Evolutionary conservation across 53 echinoderm and acorn worm species (phyloP).

Genomic region (Mesocentrotus franciscanus): DNA sequence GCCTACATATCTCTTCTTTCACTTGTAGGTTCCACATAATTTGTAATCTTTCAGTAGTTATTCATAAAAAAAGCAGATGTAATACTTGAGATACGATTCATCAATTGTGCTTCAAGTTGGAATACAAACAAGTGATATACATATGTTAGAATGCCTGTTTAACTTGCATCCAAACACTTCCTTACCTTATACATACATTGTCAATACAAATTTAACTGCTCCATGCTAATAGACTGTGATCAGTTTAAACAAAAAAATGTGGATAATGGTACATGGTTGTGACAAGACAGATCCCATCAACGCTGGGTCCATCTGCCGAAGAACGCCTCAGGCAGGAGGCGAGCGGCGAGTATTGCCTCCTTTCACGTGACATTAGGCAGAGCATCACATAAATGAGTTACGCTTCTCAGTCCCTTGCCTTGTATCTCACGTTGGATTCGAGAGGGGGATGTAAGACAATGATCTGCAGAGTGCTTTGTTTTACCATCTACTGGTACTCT

Average conservation of each 20-base stretch:
- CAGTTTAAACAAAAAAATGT: not conserved
- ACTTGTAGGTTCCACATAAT: no score
- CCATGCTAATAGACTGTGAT: not conserved
- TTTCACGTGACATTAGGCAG: conserved; percentile 55
- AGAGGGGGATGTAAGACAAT: not conserved
- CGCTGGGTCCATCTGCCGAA: not conserved
- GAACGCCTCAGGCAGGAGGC: not conserved
- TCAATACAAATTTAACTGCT: not conserved
- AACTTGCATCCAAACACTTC: no score
- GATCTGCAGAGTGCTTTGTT: conserved; percentile 3
- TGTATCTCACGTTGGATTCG: not conserved
- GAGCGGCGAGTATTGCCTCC: conserved; percentile 11
- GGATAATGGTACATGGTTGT: not conserved
- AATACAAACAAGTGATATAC: no score
- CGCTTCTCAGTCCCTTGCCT: conserved; percentile 53
- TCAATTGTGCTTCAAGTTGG: no score
- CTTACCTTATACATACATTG: no score
- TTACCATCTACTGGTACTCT: not conserved
- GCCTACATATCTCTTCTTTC: no score
- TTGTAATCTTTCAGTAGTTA: no score
- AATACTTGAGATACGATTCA: no score
- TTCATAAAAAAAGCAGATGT: no score
- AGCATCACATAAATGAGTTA: conserved; percentile 55
- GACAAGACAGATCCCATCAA: not conserved
- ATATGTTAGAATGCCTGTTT: no score